Evolutionary conservation across 2,888 invertebrate species (phyloP), one percentile per base, ranked within the genome.

Genomic region (Isoperla grammatica): DNA sequence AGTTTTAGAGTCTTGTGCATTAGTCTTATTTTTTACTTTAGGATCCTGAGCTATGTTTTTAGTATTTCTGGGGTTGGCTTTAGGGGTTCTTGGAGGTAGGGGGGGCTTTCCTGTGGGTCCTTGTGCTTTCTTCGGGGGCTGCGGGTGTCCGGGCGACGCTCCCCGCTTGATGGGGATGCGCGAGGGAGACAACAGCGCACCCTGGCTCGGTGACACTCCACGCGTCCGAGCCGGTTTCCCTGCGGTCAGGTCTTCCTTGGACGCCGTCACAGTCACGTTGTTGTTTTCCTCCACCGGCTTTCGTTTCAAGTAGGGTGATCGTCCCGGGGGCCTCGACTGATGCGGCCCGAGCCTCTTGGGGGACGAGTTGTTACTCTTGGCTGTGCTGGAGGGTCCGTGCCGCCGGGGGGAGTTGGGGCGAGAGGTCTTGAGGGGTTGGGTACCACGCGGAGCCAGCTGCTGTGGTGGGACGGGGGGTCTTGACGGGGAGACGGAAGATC

Each of bases 41-140:
- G 56, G n/a, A 17, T 40, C 57, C n/a, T 20, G 49, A 13, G 49
- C 20, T 20, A 9, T 50, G 19, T 20, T 57, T 23, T 59, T 55
- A 13, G 23, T 22, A 12, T 39, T 35, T 1, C 23, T 23, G 3
- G 54, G 54, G 13, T 45, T 55, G 12, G 54, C 45, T 20, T 54
- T 55, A 1, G 55, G 43, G 20, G 43, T 55, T 45, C 17, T 43
- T 8, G 61, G 57, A 13, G 61, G 49, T 2, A 61, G 19, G 13
- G 61, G 61, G 4, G 61, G 61, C 49, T 61, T 61, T 12, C 56
- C 59, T 1, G 56, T 37, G 37, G 53, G 53, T 1, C 39, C 39
- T 2, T 20, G 39, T 6, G 53, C 37, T 3, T 17, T 37, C 12
- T 37, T 37, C 17, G 39, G 4, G 2, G 53, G 15, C 19, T 53